A percentile compares a stretch with the other conserved stretches of the same genome.
These are phyloP conservation scores for Pollenia griseotomentosa DNA, from an alignment of 2,888 invertebrate species.

Conservation along the genomic window DNA sequence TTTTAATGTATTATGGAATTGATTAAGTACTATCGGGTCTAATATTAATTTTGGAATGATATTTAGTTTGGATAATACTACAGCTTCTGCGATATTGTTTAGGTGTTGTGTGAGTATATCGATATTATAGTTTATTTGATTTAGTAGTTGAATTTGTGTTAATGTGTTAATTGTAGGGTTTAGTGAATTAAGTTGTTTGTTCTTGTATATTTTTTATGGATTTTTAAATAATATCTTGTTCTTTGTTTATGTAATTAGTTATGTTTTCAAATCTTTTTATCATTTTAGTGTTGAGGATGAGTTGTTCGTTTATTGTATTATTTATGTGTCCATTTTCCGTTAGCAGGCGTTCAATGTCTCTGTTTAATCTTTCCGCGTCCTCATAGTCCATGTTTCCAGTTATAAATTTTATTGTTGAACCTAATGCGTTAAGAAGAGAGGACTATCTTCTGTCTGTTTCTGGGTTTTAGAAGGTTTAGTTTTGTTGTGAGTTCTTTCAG, in stretches of 20 bases:
- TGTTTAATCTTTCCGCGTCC: too few relatives aligned
- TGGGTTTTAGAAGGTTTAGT: constrained; percentile 44
- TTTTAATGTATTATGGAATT: constrained; percentile 36
- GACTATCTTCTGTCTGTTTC: constrained; percentile 49
- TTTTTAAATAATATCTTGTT: too few relatives aligned
- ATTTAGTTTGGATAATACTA: constrained; percentile 67
- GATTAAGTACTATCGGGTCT: constrained; percentile 50
- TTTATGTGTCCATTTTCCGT: too few relatives aligned
- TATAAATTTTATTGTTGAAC: too few relatives aligned
- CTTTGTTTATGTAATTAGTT: too few relatives aligned
- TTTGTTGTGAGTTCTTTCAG: constrained; percentile 53
- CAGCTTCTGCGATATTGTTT: constrained; percentile 66
- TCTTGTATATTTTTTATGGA: too few relatives aligned
- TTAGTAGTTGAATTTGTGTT: constrained; percentile 52
- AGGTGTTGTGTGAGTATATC: constrained; percentile 64
- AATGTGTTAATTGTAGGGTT: constrained; percentile 45
- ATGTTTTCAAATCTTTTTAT: too few relatives aligned
- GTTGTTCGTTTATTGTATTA: too few relatives aligned
- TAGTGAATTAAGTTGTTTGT: constrained; percentile 57
- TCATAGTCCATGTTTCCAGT: too few relatives aligned
- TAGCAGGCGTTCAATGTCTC: too few relatives aligned
- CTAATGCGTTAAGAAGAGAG: constrained; percentile 43
- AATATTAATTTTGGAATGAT: constrained; percentile 69
- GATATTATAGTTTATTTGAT: constrained; percentile 65
- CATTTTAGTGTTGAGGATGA: too few relatives aligned